These are phyloP conservation scores for Autographa pulchrina DNA, from an alignment of 2,888 invertebrate species.

Conservation along the genomic window DNA sequence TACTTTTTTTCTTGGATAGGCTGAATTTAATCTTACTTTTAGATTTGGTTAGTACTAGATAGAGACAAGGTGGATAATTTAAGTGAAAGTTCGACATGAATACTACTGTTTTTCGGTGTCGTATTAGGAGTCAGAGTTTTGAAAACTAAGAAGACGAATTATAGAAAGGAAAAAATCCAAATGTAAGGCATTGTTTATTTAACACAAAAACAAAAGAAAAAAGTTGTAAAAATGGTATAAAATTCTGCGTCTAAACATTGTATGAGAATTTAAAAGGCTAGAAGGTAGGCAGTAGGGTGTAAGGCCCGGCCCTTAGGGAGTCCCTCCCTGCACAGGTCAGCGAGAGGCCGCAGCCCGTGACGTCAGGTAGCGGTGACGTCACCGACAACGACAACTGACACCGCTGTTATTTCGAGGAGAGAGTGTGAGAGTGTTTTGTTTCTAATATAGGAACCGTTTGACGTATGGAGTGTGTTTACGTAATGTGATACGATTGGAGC, in stretches of 20 bases:
- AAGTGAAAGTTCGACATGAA: too few relatives aligned
- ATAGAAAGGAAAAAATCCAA: too few relatives aligned
- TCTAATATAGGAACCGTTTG: conserved; percentile 4
- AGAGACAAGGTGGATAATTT: too few relatives aligned
- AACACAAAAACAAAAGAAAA: background rate
- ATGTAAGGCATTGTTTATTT: background rate
- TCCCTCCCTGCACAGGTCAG: conserved; percentile 51
- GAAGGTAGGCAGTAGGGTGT: background rate
- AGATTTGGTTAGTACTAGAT: too few relatives aligned
- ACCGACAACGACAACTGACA: conserved; percentile 29
- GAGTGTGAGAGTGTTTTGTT: conserved; percentile 15
- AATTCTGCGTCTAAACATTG: background rate
- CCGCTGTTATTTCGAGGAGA: conserved; percentile 28
- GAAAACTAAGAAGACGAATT: too few relatives aligned
- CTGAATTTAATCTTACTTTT: too few relatives aligned
- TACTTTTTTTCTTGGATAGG: too few relatives aligned
- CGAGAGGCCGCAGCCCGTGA: conserved; percentile 54
- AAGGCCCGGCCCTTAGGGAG: conserved; percentile 28
- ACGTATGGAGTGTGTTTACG: background rate
- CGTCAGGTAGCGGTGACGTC: conserved; percentile 47
- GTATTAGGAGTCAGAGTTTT: too few relatives aligned
- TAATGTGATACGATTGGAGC: background rate
- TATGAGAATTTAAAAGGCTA: conserved; percentile 21
- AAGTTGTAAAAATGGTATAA: background rate
- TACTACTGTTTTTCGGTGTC: too few relatives aligned